Conservation (phyloP, 2,888 invertebrate genomes). For the Hydrotaea diabolus region DNA sequence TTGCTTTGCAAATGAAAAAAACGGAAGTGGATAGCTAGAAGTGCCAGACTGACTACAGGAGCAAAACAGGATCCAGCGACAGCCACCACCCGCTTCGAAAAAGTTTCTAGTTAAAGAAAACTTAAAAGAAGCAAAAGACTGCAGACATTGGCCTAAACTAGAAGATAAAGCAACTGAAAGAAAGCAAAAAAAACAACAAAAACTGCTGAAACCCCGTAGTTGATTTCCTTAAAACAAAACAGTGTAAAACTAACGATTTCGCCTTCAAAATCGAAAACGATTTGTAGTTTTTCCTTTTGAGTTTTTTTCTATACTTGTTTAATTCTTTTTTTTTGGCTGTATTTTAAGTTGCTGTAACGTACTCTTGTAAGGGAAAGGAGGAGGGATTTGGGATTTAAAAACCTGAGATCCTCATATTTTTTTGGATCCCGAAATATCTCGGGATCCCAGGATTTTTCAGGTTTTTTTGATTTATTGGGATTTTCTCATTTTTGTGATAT, state of each 20-base stretch:
- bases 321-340: too few species aligned
- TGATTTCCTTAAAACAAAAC: background rate
- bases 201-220: background rate
- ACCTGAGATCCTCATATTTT: too few species aligned
- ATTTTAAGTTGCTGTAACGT: too few species aligned
- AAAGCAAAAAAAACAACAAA: too few species aligned
- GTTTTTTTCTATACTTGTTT: too few species aligned
- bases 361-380: too few species aligned
- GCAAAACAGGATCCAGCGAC: background rate
- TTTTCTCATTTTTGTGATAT: too few species aligned
- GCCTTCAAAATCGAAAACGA: background rate
- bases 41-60: background rate
- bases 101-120: background rate
- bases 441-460: too few species aligned
- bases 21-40: constrained; percentile 1
- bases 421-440: too few species aligned
- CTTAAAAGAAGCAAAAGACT: background rate
- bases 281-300: background rate
- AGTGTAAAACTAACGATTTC: background rate
- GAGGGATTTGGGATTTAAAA: too few species aligned
- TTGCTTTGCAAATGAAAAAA: background rate
- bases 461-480: too few species aligned
- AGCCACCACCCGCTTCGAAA: background rate
- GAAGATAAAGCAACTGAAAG: background rate
- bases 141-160: background rate